Evolutionary conservation across 2,797 vertebrate genomes (phyloP), one percentile per base, ranked within the genome.

Genomic region (Onychomys arenicola): DNA sequence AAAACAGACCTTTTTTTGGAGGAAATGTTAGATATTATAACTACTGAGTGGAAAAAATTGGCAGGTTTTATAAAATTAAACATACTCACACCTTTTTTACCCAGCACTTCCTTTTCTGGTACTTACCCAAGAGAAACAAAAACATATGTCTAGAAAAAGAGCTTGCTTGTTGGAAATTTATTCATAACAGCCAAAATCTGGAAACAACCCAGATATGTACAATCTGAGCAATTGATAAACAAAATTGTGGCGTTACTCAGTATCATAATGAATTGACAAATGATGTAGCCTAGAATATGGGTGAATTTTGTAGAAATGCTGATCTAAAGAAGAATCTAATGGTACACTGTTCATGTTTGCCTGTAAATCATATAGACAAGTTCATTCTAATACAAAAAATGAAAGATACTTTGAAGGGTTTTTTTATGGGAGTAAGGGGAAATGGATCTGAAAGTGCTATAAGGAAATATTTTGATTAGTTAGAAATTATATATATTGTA

Each of bases 111-210:
- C 88, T 96, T 49, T 84, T 97, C 84, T 83, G 75, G n/a, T 96
- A 29, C 90, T 95, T 96, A 90, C 69, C 80, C 92, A 97, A 92
- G 80, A 94, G 93, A 96, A 97, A 93, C 90, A 82, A 94, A 97
- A 96, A 96, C 87, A 80, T 94, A 65, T 80, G 92, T 94, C 83
- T 63, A 96, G 83, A 96, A 96, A 93, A 90, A 95, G 92, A 81
- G 77, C 67, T 92, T 96, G 86, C 17, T 94, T 73, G 86, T 86
- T 93, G 93, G 40, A 92, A 95, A 90, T 93, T 93, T 96, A 95
- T 81, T 96, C 77, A 92, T 94, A 96, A 89, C 96, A 94, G 23
- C 55, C 34, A 29, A 80, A 89, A 83, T 11, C 93, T 93, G 59
- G 67, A 90, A 94, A 90, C 23, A 95, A 40, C 13, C 59, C 73